A percentile compares a stretch with the other conserved stretches of the same genome.
Evolutionary conservation across 2,888 invertebrate genomes (phyloP).

Genomic region (Homarus gammarus): DNA sequence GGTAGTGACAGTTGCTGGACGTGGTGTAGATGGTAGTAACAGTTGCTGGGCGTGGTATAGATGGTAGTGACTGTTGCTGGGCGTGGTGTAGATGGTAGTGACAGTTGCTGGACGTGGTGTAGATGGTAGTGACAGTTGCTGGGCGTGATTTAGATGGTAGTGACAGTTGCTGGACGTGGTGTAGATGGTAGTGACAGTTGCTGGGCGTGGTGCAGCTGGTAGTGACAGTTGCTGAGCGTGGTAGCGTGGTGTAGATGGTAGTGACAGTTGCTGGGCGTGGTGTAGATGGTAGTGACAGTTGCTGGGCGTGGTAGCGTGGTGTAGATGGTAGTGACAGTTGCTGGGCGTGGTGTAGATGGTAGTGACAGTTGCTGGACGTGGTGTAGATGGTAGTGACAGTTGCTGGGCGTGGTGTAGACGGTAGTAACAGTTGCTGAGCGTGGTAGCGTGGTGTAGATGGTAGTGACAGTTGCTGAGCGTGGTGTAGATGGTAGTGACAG

Average conservation of each 20-base stretch:
- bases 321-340: neutral
- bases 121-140: too few relatives aligned
- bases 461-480: slow-evolving; percentile 8
- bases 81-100: too few relatives aligned
- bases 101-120: too few relatives aligned
- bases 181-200: neutral
- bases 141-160: too few relatives aligned
- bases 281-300: too few relatives aligned
- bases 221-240: neutral
- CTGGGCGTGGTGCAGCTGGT: neutral
- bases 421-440: neutral
- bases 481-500: neutral
- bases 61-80: too few relatives aligned
- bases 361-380: neutral
- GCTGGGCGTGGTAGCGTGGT: neutral
- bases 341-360: neutral
- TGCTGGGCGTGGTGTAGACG: neutral
- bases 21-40: too few relatives aligned
- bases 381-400: neutral
- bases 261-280: slow-evolving; percentile 6
- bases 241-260: neutral
- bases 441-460: neutral
- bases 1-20: too few relatives aligned
- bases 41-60: too few relatives aligned
- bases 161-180: neutral